These are phyloP conservation scores for Brachionus manjavacas DNA, from an alignment of 1,140 invertebrate genomes.

Conservation along the genomic window DNA sequence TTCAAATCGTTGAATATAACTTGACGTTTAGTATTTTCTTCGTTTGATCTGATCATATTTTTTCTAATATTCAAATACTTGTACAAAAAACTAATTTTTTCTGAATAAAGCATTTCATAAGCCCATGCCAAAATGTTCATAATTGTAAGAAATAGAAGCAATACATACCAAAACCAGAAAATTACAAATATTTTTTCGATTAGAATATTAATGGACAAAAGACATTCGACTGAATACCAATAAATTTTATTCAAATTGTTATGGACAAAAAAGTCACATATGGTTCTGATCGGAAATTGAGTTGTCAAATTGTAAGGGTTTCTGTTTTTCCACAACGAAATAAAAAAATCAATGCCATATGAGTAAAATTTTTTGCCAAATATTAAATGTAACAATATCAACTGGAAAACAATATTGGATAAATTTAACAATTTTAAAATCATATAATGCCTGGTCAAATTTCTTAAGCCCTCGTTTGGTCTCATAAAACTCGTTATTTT, in stretches of 20 bases:
- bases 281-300: constrained; percentile 27
- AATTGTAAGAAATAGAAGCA: constrained; percentile 44
- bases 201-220: constrained; percentile 61
- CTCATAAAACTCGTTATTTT: constrained; percentile 17
- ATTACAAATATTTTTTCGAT: constrained; percentile 62
- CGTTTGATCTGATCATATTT: not conserved
- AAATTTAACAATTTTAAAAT: constrained; percentile 22
- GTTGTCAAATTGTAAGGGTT: constrained; percentile 13
- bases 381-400: not conserved
- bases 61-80: constrained; percentile 26
- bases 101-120: not conserved
- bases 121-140: constrained; percentile 1
- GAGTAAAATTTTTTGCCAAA: constrained; percentile 22
- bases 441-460: constrained; percentile 25
- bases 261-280: constrained; percentile 38
- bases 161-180: constrained; percentile 61
- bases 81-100: not conserved
- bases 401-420: not conserved
- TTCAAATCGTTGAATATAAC: not conserved
- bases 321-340: not conserved
- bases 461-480: not conserved
- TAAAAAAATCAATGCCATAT: constrained; percentile 32
- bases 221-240: constrained; percentile 57
- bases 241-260: constrained; percentile 9
- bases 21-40: not conserved